Conservation (phyloP, 64 coral and sea anemone genomes). For the Stichodactyla helianthus region DNA sequence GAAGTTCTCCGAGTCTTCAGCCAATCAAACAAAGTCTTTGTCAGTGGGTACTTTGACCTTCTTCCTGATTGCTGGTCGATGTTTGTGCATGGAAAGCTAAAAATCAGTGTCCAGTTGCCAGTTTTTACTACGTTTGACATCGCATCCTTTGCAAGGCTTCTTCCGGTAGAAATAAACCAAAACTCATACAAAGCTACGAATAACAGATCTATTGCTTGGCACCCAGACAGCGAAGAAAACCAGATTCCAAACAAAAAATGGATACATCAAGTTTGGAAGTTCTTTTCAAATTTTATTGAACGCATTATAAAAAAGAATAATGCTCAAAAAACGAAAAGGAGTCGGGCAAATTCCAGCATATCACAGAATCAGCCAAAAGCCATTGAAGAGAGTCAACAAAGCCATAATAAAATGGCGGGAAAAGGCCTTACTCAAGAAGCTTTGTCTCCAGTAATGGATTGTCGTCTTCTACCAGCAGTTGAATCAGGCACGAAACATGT, state of each 20-base stretch:
- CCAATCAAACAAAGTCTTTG: constrained; percentile 17
- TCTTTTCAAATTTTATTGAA: not conserved
- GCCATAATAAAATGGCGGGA: not conserved
- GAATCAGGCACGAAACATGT: not conserved
- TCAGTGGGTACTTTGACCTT: constrained; percentile 25
- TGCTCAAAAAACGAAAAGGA: not conserved
- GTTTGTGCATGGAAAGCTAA: constrained; percentile 53
- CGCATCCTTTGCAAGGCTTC: not conserved
- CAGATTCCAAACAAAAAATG: not conserved
- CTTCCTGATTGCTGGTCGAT: constrained; percentile 38
- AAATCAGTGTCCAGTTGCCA: not conserved
- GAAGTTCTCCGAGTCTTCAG: constrained; percentile 39
- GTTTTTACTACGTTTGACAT: not conserved
- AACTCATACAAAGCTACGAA: not conserved
- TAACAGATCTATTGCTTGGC: not conserved
- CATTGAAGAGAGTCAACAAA: not conserved
- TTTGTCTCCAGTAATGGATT: not conserved
- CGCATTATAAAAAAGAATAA: not conserved
- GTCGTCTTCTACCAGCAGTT: constrained; percentile 26
- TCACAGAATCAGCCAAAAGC: not conserved
- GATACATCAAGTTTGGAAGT: not conserved
- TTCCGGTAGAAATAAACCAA: not conserved
- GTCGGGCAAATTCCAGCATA: not conserved
- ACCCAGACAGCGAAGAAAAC: not conserved
- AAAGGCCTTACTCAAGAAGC: not conserved